Evolutionary conservation across 2,797 vertebrate genomes (phyloP).

Genomic region (Fundulus diaphanus): DNA sequence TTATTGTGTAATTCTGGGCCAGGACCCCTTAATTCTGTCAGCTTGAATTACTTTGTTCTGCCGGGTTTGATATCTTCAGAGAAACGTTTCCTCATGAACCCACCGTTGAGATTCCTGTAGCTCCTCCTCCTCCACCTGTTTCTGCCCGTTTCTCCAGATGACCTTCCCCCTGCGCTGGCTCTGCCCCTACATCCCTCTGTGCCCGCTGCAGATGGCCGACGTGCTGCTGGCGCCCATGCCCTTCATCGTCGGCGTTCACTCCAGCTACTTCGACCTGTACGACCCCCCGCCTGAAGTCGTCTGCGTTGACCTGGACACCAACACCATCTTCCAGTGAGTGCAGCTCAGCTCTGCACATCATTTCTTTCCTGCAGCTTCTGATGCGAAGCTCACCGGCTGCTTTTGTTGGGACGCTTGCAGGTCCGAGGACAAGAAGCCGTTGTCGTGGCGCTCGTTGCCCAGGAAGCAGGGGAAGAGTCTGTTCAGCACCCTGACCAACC

Average conservation of each 20-base stretch:
- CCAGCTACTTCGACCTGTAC: slow-evolving; percentile 95
- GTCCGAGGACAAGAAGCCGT: slow-evolving; percentile 90
- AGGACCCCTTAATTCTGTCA: too few species aligned
- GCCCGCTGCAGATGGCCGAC: slow-evolving; percentile 92
- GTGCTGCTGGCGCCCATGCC: slow-evolving; percentile 94
- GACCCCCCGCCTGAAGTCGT: slow-evolving; percentile 91
- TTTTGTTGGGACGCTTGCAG: slow-evolving; percentile 60
- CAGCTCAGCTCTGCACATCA: neutral
- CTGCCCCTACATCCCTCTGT: slow-evolving; percentile 96
- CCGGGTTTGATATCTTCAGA: too few species aligned
- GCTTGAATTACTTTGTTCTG: too few species aligned
- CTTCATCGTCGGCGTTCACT: slow-evolving; percentile 96
- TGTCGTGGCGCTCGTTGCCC: slow-evolving; percentile 86
- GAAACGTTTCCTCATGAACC: too few species aligned
- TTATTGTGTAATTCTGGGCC: too few species aligned
- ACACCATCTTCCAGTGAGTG: slow-evolving; percentile 95
- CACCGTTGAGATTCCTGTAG: neutral
- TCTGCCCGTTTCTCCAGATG: slow-evolving; percentile 83
- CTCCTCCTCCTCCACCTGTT: neutral
- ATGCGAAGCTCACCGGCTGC: neutral
- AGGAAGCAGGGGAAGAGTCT: slow-evolving; percentile 89
- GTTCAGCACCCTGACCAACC: slow-evolving; percentile 82
- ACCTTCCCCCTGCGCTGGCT: slow-evolving; percentile 94
- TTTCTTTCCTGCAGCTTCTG: neutral
- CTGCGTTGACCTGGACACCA: slow-evolving; percentile 94